Evolutionary conservation across 2,888 invertebrate species (phyloP).

Genomic region (Polietes domitor): DNA sequence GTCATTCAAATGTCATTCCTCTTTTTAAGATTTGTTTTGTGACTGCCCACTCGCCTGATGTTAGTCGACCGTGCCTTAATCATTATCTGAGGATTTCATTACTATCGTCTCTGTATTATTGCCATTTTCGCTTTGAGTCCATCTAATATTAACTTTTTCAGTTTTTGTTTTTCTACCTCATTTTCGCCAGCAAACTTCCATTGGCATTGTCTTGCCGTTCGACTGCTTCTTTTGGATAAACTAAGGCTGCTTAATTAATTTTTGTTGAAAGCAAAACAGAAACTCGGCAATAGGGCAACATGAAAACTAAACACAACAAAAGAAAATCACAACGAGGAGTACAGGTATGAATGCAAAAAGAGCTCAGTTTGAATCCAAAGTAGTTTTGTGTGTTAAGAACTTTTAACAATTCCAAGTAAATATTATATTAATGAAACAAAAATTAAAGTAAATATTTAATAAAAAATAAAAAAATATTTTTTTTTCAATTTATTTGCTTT

Average conservation of each 20-base stretch:
- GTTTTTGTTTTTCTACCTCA: background rate
- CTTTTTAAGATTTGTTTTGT: too few species aligned
- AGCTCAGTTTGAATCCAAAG: too few species aligned
- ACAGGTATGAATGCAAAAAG: too few species aligned
- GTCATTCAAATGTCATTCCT: too few species aligned
- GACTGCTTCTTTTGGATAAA: background rate
- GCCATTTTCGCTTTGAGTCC: background rate
- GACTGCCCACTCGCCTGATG: too few species aligned
- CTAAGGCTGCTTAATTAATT: constrained; percentile 24
- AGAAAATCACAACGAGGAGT: background rate
- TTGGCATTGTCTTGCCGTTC: background rate
- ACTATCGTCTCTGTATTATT: background rate
- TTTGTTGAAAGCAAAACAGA: constrained; percentile 8
- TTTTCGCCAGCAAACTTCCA: background rate
- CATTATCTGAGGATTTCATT: background rate
- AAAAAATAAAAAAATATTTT: too few species aligned
- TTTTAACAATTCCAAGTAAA: too few species aligned
- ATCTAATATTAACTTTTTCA: background rate
- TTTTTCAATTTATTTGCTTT: too few species aligned
- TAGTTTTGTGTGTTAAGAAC: too few species aligned
- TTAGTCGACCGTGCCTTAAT: background rate
- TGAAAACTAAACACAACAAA: constrained; percentile 8
- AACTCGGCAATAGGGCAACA: background rate
- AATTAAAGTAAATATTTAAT: too few species aligned
- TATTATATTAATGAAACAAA: too few species aligned